Percentiles rank a stretch among this genome's conserved stretches.
These are phyloP conservation scores for Pseudococcus jackbeardsleyi DNA, from an alignment of 2,888 invertebrate genomes.

Conservation along the genomic window DNA sequence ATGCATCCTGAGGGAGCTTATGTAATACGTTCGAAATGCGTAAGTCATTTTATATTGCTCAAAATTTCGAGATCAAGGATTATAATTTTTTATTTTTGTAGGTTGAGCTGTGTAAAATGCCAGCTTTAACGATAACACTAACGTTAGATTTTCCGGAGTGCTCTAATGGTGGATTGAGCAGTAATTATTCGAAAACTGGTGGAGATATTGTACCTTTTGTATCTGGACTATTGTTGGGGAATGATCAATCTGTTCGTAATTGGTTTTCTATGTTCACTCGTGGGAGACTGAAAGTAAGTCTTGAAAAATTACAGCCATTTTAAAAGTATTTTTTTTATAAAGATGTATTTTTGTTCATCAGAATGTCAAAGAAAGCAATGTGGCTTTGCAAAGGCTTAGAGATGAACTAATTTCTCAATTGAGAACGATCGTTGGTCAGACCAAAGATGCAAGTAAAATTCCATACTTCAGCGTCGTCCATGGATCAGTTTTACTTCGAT, in stretches of 20 bases:
- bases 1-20: slow-evolving; percentile 92
- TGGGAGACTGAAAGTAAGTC: slow-evolving; percentile 79
- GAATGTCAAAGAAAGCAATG: slow-evolving; percentile 82
- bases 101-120: slow-evolving; percentile 89
- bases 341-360: slow-evolving; percentile 67
- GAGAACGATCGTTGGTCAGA: slow-evolving; percentile 77
- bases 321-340: neutral
- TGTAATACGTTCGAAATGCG: slow-evolving; percentile 87
- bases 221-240: slow-evolving; percentile 89
- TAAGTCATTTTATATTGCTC: slow-evolving; percentile 68
- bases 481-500: slow-evolving; percentile 88
- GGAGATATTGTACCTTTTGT: slow-evolving; percentile 83
- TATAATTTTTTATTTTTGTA: slow-evolving; percentile 67
- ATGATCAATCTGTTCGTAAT: slow-evolving; percentile 87
- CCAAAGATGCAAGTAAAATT: slow-evolving; percentile 75
- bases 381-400: slow-evolving; percentile 79
- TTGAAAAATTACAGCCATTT: neutral
- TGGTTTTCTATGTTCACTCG: slow-evolving; percentile 95
- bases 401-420: slow-evolving; percentile 82
- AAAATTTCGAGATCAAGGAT: no score
- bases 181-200: slow-evolving; percentile 67
- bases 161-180: slow-evolving; percentile 66
- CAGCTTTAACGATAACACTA: slow-evolving; percentile 72
- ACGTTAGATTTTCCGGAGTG: slow-evolving; percentile 67
- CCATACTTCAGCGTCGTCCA: slow-evolving; percentile 81